These are phyloP conservation scores for Puffinus mauretanicus DNA, from an alignment of 2,113 vertebrate species.

Conservation along the genomic window DNA sequence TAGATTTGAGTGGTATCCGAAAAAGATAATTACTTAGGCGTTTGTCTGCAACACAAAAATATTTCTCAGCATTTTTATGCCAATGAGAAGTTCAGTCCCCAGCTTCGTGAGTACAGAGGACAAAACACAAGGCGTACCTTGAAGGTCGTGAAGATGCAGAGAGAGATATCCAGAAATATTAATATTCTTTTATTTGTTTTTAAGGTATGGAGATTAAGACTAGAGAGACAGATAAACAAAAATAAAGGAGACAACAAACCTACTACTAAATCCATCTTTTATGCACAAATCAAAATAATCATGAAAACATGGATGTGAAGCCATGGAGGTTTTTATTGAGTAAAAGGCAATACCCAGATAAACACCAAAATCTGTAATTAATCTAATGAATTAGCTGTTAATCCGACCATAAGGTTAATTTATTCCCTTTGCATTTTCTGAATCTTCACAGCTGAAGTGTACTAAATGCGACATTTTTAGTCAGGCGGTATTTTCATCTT, in stretches of 20 bases:
- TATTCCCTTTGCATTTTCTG: background rate
- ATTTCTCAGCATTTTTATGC: background rate
- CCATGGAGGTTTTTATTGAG: background rate
- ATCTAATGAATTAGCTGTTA: background rate
- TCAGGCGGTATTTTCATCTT: background rate
- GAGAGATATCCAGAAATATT: background rate
- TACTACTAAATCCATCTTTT: background rate
- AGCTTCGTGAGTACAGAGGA: background rate
- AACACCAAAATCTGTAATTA: background rate
- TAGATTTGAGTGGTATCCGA: background rate
- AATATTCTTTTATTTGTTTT: background rate
- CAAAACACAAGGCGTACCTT: background rate
- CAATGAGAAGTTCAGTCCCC: background rate
- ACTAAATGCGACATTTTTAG: background rate
- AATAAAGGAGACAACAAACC: background rate
- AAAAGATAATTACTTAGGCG: background rate
- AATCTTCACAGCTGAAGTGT: background rate
- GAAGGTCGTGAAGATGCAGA: background rate
- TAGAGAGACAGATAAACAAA: background rate
- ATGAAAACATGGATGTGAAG: background rate
- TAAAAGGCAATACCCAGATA: background rate
- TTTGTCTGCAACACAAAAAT: background rate
- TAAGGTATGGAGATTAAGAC: background rate
- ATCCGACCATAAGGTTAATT: background rate
- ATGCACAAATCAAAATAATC: background rate